Evolutionary conservation across 2,797 vertebrate genomes (phyloP), one percentile per base, ranked within the genome.

Genomic region (Phaenicophaeus curvirostris): DNA sequence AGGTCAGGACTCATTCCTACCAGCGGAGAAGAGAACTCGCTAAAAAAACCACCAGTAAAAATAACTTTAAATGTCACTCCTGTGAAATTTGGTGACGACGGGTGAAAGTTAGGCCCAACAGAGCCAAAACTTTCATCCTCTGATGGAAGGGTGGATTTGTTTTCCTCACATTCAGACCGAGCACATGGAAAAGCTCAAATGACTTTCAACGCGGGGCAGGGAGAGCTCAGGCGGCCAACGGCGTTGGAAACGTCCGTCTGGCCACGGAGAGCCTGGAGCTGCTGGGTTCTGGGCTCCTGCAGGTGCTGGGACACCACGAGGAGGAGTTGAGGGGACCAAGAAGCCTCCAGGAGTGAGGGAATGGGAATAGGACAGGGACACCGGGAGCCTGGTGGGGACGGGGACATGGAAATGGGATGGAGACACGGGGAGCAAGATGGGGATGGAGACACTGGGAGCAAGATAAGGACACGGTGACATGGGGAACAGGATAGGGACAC

Each of bases 211-310:
- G n/a, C n/a, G n/a, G n/a, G n/a, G n/a, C n/a, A n/a, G n/a, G n/a
- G n/a, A n/a, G n/a, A n/a, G n/a, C n/a, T n/a, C n/a, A n/a, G n/a
- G n/a, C n/a, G n/a, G n/a, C n/a, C n/a, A n/a, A n/a, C 48, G 8
- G 79, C 9, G 1, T 1, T 2, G 5, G 0, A 14, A 24, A 6
- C 6, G 2, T 8, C 27, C 6, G 9, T 11, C 31, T 2, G 14
- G 48, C 19, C 82, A 31, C 25, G 58, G 37, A 35, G n/a, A 44
- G 37, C 54, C 4, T 2, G 54, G 33, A 54, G 62, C 54, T 27
- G 74, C 48, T 9, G 46, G 15, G 50, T 9, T 33, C 74, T 20
- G 5, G 6, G 41, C 44, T 61, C 7, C 10, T 3, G 24, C 4
- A 11, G 87, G 55, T 24, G 75, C 59, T 30, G 41, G 42, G 42